These are phyloP conservation scores for Sebastes miniatus DNA, from an alignment of 2,797 vertebrate genomes.

Conservation along the genomic window DNA sequence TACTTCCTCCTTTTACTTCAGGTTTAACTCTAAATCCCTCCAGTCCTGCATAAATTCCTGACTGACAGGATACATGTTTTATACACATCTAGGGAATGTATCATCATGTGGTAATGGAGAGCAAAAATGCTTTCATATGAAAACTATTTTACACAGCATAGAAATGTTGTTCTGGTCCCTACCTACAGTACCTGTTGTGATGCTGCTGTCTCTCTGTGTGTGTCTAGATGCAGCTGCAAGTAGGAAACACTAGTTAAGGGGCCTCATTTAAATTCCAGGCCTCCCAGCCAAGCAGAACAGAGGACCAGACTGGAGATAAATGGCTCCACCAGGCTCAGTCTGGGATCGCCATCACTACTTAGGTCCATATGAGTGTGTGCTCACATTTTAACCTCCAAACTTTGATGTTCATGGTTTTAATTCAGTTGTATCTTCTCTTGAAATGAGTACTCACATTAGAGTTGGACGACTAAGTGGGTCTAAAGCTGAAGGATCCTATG, in stretches of 20 bases:
- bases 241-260: slow-evolving; percentile 71
- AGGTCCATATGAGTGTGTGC: slow-evolving; percentile 36
- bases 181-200: slow-evolving; percentile 52
- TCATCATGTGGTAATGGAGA: not conserved
- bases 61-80: slow-evolving; percentile 34
- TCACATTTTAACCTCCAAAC: slow-evolving; percentile 27
- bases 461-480: not conserved
- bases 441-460: slow-evolving; percentile 13
- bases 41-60: slow-evolving; percentile 21
- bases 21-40: slow-evolving; percentile 17
- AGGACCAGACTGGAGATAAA: slow-evolving; percentile 75
- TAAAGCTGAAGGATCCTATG: slow-evolving; percentile 2
- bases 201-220: slow-evolving; percentile 47
- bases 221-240: slow-evolving; percentile 64
- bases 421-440: not conserved
- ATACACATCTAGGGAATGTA: slow-evolving; percentile 3
- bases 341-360: slow-evolving; percentile 68
- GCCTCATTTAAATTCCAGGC: slow-evolving; percentile 77
- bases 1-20: slow-evolving; percentile 33
- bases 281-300: slow-evolving; percentile 74
- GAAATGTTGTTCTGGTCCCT: not conserved
- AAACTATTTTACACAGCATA: not conserved
- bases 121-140: not conserved
- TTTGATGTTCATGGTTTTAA: slow-evolving; percentile 37
- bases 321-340: slow-evolving; percentile 72